A percentile compares a stretch with the other conserved stretches of the same genome.
phyloP scores from a whole-genome alignment of 2,888 invertebrate species.

The Acrobasis consociella region DNA sequence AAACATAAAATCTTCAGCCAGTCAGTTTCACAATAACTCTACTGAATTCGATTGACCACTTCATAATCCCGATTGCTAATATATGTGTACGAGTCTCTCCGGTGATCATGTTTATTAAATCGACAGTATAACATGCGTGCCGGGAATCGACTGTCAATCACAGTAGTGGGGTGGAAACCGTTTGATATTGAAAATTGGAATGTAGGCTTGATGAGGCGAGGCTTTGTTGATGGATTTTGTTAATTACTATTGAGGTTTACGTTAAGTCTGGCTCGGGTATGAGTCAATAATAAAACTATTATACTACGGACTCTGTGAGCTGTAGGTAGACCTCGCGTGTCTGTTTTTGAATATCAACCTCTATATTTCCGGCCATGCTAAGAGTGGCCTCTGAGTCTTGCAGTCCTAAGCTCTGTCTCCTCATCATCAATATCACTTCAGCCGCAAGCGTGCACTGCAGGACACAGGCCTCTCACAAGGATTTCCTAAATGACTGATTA shows the following conservation, averaged over 20 bases:
- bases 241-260: constrained; percentile 13
- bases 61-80: constrained; percentile 15
- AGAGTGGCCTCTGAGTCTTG: too few relatives aligned
- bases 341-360: too few relatives aligned
- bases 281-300: background rate
- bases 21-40: constrained; percentile 12
- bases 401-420: too few relatives aligned
- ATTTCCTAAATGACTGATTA: too few relatives aligned
- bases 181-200: constrained; percentile 20
- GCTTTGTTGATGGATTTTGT: constrained; percentile 13
- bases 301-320: background rate
- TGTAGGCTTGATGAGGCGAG: constrained; percentile 3
- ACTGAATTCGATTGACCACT: constrained; percentile 3
- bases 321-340: too few relatives aligned
- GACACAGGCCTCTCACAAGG: too few relatives aligned
- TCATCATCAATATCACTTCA: too few relatives aligned
- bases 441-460: too few relatives aligned
- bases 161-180: constrained; percentile 33
- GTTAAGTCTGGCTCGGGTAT: background rate
- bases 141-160: constrained; percentile 71
- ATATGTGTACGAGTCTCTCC: constrained; percentile 6
- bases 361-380: too few relatives aligned
- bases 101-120: constrained; percentile 67
- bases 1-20: background rate
- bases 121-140: constrained; percentile 53